Evolutionary conservation across 2,888 invertebrate genomes (phyloP), one percentile per base, ranked within the genome.

Genomic region (Emmelina monodactyla): DNA sequence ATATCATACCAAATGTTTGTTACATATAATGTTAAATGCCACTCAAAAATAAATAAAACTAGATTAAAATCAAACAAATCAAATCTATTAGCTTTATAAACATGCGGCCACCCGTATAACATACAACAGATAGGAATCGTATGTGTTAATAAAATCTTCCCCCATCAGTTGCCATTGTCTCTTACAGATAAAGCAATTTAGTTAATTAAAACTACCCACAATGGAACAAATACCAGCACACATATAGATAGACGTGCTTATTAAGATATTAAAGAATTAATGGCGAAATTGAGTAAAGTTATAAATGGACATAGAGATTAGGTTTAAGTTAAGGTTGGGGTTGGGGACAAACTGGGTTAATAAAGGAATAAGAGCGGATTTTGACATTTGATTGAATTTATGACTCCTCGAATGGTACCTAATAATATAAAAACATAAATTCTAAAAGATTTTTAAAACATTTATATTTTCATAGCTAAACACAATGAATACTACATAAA

Each of bases 161-260:
- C 64, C 61, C 58, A 64, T 55, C 41, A 54, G n/a, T 45, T 47
- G 46, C 63, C 52, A 70, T 78, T 79, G 78, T 79, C 72, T 76
- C 63, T 58, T 48, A 46, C 43, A 68, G 76, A 78, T 79, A 76
- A 70, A 79, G 75, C 68, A 75, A 79, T 79, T 78, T 73, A 73
- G 62, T 69, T 78, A 78, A 79, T 79, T 79, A 79, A 70, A 69
- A 64, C 63, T 55, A 13, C 58, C 62, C 66, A 67, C 68, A 62
- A 62, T 43, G 41, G 32, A 36, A 46, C 39, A 40, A 32, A 33
- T 32, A 35, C 28, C 45, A 44, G 42, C 28, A 48, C 48, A 44
- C 53, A 55, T 53, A 65, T 63, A 64, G 64, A 68, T 63, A 62
- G 65, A 53, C 47, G 38, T 39, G 43, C 59, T 62, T 67, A 69